Conservation (phyloP, 2,888 invertebrate species). For the Plebejus argus region DNA sequence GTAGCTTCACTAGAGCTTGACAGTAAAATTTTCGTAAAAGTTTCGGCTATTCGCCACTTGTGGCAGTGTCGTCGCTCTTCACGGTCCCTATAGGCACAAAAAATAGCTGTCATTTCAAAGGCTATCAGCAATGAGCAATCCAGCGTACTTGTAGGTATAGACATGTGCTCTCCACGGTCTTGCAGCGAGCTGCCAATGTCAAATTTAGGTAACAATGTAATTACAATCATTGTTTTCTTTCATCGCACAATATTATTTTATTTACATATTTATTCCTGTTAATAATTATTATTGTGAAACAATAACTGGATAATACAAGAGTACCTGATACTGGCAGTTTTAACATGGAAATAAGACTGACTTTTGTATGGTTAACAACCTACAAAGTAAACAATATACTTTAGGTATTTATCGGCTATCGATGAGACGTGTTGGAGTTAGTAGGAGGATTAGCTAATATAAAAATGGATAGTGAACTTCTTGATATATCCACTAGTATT, state of each 20-base stretch:
- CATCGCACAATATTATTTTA: not conserved
- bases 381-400: not conserved
- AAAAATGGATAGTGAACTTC: slow-evolving; percentile 72
- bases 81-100: too few species aligned
- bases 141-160: too few species aligned
- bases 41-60: too few species aligned
- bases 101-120: too few species aligned
- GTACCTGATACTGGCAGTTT: not conserved
- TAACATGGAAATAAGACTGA: not conserved
- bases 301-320: not conserved
- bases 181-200: not conserved
- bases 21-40: too few species aligned
- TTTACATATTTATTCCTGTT: not conserved
- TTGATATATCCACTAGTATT: slow-evolving; percentile 69
- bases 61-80: too few species aligned
- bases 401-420: not conserved
- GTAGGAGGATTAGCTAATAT: slow-evolving; percentile 23
- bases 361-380: not conserved
- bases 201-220: too few species aligned
- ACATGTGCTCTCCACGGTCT: too few species aligned
- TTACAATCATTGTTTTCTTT: not conserved
- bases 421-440: slow-evolving; percentile 6
- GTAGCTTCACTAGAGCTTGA: too few species aligned
- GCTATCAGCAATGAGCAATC: too few species aligned
- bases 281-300: not conserved